Evolutionary conservation across 2,113 vertebrate genomes (phyloP).

Genomic region (Excalfactoria chinensis): DNA sequence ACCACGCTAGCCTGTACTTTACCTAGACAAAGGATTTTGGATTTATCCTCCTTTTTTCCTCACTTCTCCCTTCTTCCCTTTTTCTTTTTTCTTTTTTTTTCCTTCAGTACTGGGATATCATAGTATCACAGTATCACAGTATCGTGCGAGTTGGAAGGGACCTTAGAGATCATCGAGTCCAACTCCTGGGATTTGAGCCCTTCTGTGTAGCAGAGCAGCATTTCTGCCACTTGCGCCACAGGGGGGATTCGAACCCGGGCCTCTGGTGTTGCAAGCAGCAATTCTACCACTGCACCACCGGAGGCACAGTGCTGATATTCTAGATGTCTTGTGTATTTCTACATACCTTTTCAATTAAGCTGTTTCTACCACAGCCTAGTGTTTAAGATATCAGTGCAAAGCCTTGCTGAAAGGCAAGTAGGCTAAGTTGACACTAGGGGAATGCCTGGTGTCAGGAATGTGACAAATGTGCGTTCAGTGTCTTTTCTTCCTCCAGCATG

Average conservation of each 20-base stretch:
- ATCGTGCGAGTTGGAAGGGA: too few relatives aligned
- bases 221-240: too few relatives aligned
- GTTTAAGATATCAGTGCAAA: neutral
- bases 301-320: fast-evolving
- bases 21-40: neutral
- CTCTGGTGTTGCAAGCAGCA: too few relatives aligned
- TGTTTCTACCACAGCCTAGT: neutral
- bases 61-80: too few relatives aligned
- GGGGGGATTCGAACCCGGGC: too few relatives aligned
- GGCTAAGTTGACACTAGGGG: neutral
- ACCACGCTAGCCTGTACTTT: neutral
- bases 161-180: too few relatives aligned
- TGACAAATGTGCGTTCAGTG: neutral
- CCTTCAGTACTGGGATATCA: neutral
- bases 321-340: neutral
- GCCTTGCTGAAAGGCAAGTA: neutral
- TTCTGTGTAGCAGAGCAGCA: too few relatives aligned
- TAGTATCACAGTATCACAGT: too few relatives aligned
- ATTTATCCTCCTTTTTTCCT: too few relatives aligned
- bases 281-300: too few relatives aligned
- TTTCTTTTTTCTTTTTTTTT: too few relatives aligned
- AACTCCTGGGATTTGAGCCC: too few relatives aligned
- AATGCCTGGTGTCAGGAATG: neutral
- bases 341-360: neutral
- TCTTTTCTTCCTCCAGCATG: neutral